phyloP scores from a whole-genome alignment of 92 coral and sea anemone genomes.

The Phenganax marumi region DNA sequence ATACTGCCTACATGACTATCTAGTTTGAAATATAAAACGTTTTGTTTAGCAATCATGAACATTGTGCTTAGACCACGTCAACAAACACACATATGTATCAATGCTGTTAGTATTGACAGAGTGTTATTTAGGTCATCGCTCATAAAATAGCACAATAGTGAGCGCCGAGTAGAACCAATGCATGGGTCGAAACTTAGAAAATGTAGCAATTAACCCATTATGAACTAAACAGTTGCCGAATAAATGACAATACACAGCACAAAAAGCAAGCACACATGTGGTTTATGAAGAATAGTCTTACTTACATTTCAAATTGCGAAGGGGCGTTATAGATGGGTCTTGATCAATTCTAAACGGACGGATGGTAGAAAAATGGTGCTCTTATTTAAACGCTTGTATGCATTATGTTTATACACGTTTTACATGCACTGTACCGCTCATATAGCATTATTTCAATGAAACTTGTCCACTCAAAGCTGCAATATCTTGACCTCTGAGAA shows the following conservation, averaged over 20 bases:
- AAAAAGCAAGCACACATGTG: not conserved
- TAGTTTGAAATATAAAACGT: not conserved
- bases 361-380: too few relatives aligned
- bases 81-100: not conserved
- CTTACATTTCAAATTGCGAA: too few relatives aligned
- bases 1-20: not conserved
- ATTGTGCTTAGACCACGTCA: not conserved
- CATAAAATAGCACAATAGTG: not conserved
- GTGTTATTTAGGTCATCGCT: not conserved
- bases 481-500: too few relatives aligned
- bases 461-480: too few relatives aligned
- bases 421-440: too few relatives aligned
- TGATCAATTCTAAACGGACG: too few relatives aligned
- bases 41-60: not conserved
- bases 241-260: not conserved
- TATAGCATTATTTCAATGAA: too few relatives aligned
- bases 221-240: not conserved
- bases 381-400: too few relatives aligned
- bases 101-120: not conserved
- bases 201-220: not conserved
- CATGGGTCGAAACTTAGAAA: not conserved
- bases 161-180: not conserved
- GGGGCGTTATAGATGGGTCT: too few relatives aligned
- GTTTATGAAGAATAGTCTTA: not conserved
- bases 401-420: too few relatives aligned